Conservation (phyloP, 1,140 invertebrate species). For the Tetramorium parvispinum region DNA sequence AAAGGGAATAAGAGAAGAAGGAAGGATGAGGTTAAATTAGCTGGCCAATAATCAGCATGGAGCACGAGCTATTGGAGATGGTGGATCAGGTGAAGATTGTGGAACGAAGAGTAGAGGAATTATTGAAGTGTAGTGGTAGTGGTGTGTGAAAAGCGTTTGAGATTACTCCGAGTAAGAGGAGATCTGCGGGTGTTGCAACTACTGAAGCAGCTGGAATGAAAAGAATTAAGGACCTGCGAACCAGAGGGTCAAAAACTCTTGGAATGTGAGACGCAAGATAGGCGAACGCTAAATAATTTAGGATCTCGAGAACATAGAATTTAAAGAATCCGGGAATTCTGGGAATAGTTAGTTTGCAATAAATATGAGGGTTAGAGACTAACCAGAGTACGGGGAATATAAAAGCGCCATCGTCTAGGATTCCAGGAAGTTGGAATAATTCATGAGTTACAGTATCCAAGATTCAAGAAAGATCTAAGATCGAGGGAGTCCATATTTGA, state of each 20-base stretch:
- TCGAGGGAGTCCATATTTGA: not conserved
- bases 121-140: constrained; percentile 6
- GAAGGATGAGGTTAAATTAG: constrained; percentile 20
- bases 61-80: constrained; percentile 35
- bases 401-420: not conserved
- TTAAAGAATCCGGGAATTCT: constrained; percentile 20
- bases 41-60: constrained; percentile 11
- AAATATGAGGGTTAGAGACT: not conserved
- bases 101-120: constrained; percentile 28
- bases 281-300: constrained; percentile 29
- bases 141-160: constrained; percentile 3
- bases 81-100: constrained; percentile 49
- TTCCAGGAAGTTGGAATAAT: not conserved
- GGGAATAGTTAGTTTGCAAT: constrained; percentile 19
- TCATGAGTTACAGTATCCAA: not conserved
- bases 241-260: constrained; percentile 13
- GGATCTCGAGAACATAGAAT: constrained; percentile 16
- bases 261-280: constrained; percentile 12
- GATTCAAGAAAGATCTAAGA: constrained; percentile 1
- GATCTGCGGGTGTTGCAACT: not conserved
- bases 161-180: constrained; percentile 28
- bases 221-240: constrained; percentile 24
- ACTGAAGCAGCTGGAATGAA: constrained; percentile 23
- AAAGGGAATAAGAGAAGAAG: not conserved
- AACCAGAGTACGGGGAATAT: not conserved